Evolutionary conservation across 2,888 invertebrate genomes (phyloP).

Genomic region (Spatulosminthurus flaviceps): DNA sequence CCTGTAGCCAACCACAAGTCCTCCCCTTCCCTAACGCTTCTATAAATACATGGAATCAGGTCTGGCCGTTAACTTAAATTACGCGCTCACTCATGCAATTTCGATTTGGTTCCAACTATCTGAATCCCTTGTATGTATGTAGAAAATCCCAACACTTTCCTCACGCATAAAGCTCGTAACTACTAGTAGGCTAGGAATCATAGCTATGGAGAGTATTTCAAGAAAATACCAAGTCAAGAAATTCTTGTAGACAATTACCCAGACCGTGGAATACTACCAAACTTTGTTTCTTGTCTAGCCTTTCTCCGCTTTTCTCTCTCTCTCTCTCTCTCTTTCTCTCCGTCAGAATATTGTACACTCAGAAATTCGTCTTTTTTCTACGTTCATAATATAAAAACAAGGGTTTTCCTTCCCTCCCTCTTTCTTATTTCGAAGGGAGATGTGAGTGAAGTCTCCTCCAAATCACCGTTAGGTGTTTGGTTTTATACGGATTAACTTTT

Average conservation of each 20-base stretch:
- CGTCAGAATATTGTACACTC: no score
- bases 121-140: no score
- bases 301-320: background rate
- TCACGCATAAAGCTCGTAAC: no score
- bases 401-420: background rate
- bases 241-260: slow-evolving; percentile 18
- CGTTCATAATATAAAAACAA: slow-evolving; percentile 19
- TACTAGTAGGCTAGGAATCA: no score
- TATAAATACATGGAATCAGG: slow-evolving; percentile 33
- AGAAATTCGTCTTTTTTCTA: background rate
- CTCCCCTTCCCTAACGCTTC: no score
- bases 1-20: no score
- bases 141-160: no score
- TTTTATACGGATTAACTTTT: slow-evolving; percentile 31
- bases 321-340: background rate
- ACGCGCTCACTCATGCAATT: slow-evolving; percentile 47
- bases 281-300: background rate
- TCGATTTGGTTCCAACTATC: slow-evolving; percentile 25
- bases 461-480: slow-evolving; percentile 26
- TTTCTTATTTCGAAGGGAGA: background rate
- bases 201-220: background rate
- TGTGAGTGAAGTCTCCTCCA: background rate
- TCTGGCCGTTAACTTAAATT: slow-evolving; percentile 41
- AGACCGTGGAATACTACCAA: background rate
- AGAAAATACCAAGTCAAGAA: background rate